A percentile compares a stretch with the other conserved stretches of the same genome.
Conservation (phyloP, 2,888 invertebrate species). For the Aporophyla nigra region DNA sequence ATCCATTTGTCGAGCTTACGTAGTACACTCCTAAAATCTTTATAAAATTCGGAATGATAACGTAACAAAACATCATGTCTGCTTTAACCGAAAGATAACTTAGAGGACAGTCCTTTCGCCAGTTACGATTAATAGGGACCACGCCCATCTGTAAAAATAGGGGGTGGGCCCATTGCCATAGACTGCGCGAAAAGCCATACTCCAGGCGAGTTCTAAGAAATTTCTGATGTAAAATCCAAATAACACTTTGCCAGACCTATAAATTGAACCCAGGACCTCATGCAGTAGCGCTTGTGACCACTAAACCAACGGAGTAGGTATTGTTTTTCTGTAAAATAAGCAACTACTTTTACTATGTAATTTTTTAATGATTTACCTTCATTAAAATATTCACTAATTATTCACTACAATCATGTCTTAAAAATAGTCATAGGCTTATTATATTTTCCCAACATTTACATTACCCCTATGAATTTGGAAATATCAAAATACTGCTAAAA, state of each 20-base stretch:
- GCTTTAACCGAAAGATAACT: not conserved
- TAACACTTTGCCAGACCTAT: not conserved
- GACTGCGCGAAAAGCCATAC: no score
- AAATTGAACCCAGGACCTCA: not conserved
- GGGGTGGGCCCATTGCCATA: not conserved
- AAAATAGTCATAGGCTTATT: slow-evolving; percentile 11
- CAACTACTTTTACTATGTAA: no score
- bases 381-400: not conserved
- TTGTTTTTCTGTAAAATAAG: not conserved
- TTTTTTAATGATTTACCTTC: not conserved
- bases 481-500: slow-evolving; percentile 15
- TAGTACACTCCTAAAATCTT: no score
- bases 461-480: not conserved
- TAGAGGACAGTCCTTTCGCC: no score
- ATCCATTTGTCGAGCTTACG: no score
- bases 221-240: not conserved
- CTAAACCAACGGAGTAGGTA: not conserved
- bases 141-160: no score
- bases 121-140: no score
- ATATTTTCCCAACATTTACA: not conserved
- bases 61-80: not conserved
- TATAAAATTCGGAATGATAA: not conserved
- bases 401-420: not conserved
- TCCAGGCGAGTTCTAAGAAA: not conserved
- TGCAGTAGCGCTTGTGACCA: not conserved